Base-by-base conservation (phyloP, 2,888 invertebrate species). In the Drosophila antonietae region DNA sequence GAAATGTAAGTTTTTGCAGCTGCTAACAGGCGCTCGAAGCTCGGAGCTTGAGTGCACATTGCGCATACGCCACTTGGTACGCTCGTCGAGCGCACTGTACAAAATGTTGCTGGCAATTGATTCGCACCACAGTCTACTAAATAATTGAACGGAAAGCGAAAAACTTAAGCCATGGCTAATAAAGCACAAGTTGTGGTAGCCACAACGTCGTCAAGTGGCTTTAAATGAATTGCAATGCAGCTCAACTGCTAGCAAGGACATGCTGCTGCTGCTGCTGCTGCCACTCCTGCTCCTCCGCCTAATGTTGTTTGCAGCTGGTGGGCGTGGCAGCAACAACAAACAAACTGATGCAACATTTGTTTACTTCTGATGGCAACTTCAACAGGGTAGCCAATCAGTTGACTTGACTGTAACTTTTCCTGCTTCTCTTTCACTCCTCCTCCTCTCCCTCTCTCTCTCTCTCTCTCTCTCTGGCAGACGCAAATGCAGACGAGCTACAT, bases 341-440 rank as follows among this genome's bases (percentile, higher is more conserved):
- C 55, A 62, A 73, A 57, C 69, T 73, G 59, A 63, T 55, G 70
- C 68, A 75, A 76, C 83, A 82, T 86, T 84, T 83, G 82, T 82
- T 86, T 86, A 79, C 81, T 83, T 80, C 82, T 63, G 65, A 51
- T 71, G 71, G 71, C 74, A 79, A 66, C 75, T 78, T 75, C 53
- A 83, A 58, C 78, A 60, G 49, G 66, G 67, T 67, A 68, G 75
- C 68, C 84, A 85, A 85, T 81, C 86, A 85, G 83, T 83, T 81
- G 76, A 67, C 76, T 74, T 75, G 57, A 47, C 75, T 57, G 44
- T 41, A 33, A 20, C 65, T 57, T 64, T 47, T n/a, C 46, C 9
- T 14, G 35, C 47, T 15, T 58, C 18, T 12, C 2, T 14, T 28
- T 46, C 23, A 56, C 18, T 12, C 1, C 33, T 35, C 46, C 23